Percentiles rank a stretch among this genome's conserved stretches.
phyloP scores from a whole-genome alignment of 2,888 invertebrate genomes.

The Drosophila hawaiiensis region DNA sequence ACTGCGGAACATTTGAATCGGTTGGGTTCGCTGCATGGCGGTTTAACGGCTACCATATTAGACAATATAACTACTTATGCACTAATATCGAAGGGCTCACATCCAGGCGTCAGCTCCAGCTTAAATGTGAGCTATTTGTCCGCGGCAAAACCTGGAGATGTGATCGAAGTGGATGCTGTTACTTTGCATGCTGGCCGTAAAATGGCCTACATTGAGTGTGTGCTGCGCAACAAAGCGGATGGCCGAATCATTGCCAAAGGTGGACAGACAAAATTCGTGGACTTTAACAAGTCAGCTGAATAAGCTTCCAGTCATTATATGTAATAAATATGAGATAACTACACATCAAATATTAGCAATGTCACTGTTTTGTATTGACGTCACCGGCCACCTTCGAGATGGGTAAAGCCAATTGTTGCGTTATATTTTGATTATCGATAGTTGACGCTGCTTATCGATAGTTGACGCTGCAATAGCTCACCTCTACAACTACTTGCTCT shows the following conservation, averaged over 20 bases:
- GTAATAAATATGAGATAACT: conserved; percentile 21
- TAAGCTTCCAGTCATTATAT: background rate
- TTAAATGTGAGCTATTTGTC: conserved; percentile 93
- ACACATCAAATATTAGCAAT: background rate
- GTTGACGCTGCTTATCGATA: conserved; percentile 53
- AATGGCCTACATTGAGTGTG: conserved; percentile 93
- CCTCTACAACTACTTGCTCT: conserved; percentile 18
- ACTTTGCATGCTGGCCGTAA: conserved; percentile 91
- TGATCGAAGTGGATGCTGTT: conserved; percentile 91
- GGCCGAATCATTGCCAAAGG: conserved; percentile 92
- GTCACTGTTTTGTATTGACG: conserved; percentile 2
- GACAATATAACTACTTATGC: conserved; percentile 93
- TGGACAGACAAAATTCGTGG: conserved; percentile 92
- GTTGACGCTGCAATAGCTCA: background rate
- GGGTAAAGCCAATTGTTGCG: background rate
- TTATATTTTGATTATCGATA: background rate
- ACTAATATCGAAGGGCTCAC: conserved; percentile 88
- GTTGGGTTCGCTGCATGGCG: conserved; percentile 93
- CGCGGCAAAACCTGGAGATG: conserved; percentile 91
- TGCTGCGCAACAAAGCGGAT: conserved; percentile 90
- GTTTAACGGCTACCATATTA: conserved; percentile 91
- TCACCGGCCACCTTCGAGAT: background rate
- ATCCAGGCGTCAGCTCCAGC: conserved; percentile 93
- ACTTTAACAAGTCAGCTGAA: conserved; percentile 42
- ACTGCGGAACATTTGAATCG: conserved; percentile 91